These are phyloP conservation scores for Chloroceryle amazona DNA, from an alignment of 2,797 vertebrate genomes.

Conservation along the genomic window DNA sequence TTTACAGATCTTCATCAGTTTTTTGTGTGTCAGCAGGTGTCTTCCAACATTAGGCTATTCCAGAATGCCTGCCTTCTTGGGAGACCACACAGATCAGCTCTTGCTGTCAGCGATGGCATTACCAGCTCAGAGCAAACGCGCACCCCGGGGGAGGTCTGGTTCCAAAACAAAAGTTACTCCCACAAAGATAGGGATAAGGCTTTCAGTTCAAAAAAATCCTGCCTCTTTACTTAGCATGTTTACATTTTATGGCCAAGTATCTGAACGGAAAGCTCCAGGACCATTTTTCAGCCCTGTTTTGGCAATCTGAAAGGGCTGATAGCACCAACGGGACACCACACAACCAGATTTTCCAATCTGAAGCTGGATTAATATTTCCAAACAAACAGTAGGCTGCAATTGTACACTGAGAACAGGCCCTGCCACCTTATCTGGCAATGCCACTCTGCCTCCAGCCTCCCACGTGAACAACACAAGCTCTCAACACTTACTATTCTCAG, in stretches of 20 bases:
- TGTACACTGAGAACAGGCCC: not conserved
- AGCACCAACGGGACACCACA: not conserved
- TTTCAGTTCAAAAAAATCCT: not conserved
- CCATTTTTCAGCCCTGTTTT: constrained; percentile 12
- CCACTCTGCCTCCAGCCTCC: not conserved
- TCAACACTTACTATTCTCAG: not conserved
- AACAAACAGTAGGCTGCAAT: constrained; percentile 46
- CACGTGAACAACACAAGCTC: not conserved
- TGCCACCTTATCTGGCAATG: not conserved
- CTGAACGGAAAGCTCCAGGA: constrained; percentile 15
- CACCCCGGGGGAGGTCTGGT: not conserved
- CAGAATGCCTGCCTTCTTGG: not conserved
- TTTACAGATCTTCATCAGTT: not conserved
- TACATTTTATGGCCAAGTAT: not conserved
- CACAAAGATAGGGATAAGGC: not conserved
- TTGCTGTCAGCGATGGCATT: not conserved
- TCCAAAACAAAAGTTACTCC: constrained; percentile 6
- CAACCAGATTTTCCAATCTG: not conserved
- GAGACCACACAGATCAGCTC: rapidly evolving
- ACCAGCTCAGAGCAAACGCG: not conserved
- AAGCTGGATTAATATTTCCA: constrained; percentile 49
- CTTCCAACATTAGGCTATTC: not conserved
- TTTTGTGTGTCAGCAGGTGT: not conserved
- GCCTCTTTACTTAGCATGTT: not conserved
- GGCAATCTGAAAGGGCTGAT: not conserved